Conservation (phyloP, 2,113 vertebrate genomes). For the Hyperopisus bebe region DNA sequence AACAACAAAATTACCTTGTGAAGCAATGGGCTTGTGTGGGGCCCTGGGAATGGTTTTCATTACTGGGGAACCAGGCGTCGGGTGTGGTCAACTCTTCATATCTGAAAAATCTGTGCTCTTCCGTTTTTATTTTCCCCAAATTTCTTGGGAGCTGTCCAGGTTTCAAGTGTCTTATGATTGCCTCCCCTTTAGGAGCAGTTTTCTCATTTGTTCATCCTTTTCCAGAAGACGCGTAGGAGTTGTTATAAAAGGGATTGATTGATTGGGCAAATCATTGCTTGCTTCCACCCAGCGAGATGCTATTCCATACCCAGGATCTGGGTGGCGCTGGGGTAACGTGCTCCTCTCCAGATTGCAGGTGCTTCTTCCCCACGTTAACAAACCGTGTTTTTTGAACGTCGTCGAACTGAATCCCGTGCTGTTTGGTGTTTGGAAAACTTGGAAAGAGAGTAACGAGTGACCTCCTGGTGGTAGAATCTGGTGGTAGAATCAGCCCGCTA, state of each 20-base stretch:
- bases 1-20: background rate
- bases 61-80: constrained; percentile 17
- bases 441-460: background rate
- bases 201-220: background rate
- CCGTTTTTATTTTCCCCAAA: background rate
- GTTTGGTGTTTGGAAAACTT: background rate
- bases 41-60: background rate
- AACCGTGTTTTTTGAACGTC: background rate
- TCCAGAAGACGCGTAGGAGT: background rate
- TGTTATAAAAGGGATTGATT: background rate
- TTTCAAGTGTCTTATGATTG: background rate
- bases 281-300: background rate
- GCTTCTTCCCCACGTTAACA: background rate
- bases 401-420: background rate
- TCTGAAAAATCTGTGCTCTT: background rate
- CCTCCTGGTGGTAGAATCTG: background rate
- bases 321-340: background rate
- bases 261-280: background rate
- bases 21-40: background rate
- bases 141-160: background rate
- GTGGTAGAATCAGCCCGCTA: too few relatives aligned
- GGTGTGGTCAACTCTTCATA: constrained; percentile 38
- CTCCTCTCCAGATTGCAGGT: background rate
- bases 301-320: background rate
- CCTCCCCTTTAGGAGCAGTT: background rate